Percentiles rank a stretch among this genome's conserved stretches.
Evolutionary conservation across 2,888 invertebrate species (phyloP).

Genomic region (Noctua pronuba): DNA sequence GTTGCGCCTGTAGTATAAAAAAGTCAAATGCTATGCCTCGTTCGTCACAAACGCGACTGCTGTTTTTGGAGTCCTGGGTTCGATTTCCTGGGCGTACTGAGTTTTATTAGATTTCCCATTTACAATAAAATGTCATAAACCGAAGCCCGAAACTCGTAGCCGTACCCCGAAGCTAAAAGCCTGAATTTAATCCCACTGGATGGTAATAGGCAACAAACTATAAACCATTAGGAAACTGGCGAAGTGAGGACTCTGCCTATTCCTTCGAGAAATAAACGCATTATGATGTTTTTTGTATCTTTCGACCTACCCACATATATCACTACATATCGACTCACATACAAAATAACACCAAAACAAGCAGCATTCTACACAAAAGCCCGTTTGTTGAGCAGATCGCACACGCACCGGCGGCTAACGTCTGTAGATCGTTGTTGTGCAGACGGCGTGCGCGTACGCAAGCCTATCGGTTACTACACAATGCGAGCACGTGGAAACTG

Average conservation of each 20-base stretch:
- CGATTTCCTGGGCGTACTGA: background rate
- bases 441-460: constrained; percentile 74
- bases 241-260: background rate
- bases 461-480: constrained; percentile 82
- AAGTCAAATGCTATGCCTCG: background rate
- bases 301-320: background rate
- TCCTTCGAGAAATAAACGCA: background rate
- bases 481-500: constrained; percentile 74
- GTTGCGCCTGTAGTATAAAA: background rate
- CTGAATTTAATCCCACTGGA: background rate
- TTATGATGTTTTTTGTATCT: background rate
- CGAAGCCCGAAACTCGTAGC: background rate
- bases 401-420: constrained; percentile 68
- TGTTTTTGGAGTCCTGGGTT: background rate
- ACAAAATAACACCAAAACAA: constrained; percentile 56
- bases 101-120: background rate
- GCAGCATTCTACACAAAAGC: constrained; percentile 50
- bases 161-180: background rate
- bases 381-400: constrained; percentile 53
- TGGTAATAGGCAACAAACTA: background rate
- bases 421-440: constrained; percentile 74
- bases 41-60: background rate
- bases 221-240: background rate
- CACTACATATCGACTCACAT: constrained; percentile 21
- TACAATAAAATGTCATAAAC: background rate